A percentile compares a stretch with the other conserved stretches of the same genome.
Evolutionary conservation across 2,888 invertebrate species (phyloP).

Genomic region (Drosophila hamatofila): DNA sequence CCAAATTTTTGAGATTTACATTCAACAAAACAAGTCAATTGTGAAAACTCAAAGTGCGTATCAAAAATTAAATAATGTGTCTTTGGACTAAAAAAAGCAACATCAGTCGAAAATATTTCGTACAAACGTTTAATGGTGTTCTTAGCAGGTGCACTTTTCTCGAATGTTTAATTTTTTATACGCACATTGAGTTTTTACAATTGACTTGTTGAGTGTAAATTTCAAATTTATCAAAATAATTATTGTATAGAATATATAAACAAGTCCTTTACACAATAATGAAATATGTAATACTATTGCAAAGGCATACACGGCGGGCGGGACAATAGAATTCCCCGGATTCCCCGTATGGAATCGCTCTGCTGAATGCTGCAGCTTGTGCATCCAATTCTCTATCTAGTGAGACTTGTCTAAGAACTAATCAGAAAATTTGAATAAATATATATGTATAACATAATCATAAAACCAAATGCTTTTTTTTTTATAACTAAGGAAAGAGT

Average conservation of each 20-base stretch:
- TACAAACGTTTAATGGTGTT: too few relatives aligned
- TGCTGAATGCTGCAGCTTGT: constrained; percentile 31
- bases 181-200: too few relatives aligned
- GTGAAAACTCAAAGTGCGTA: too few relatives aligned
- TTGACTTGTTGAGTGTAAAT: too few relatives aligned
- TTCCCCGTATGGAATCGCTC: constrained; percentile 4
- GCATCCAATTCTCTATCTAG: constrained; percentile 43
- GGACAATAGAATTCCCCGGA: constrained; percentile 3
- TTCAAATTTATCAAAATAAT: too few relatives aligned
- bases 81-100: too few relatives aligned
- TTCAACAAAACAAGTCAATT: too few relatives aligned
- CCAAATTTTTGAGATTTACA: too few relatives aligned
- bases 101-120: too few relatives aligned
- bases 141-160: too few relatives aligned
- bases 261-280: constrained; percentile 37
- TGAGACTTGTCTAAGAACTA: constrained; percentile 57
- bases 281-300: constrained; percentile 31
- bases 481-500: not conserved
- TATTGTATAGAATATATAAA: constrained; percentile 15
- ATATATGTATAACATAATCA: constrained; percentile 62
- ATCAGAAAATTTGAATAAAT: constrained; percentile 55
- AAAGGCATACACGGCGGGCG: constrained; percentile 2
- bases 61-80: too few relatives aligned
- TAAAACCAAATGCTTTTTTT: constrained; percentile 4
- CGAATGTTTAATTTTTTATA: too few relatives aligned